Evolutionary conservation across 1,140 invertebrate species (phyloP).

Genomic region (Conus betulinus): DNA sequence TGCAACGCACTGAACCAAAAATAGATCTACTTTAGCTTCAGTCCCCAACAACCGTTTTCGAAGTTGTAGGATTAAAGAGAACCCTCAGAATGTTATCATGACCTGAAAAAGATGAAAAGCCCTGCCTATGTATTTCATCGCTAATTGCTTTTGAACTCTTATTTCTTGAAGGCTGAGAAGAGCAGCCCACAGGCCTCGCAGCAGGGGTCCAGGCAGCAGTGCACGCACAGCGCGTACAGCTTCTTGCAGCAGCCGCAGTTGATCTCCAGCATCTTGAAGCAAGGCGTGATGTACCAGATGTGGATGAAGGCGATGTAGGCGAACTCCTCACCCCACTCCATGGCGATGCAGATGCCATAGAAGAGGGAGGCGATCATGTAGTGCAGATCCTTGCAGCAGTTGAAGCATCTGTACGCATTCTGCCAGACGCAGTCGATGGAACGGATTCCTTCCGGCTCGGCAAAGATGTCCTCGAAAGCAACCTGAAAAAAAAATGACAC

Average conservation of each 20-base stretch:
- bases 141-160: background rate
- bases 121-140: too few species aligned
- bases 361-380: slow-evolving; percentile 82
- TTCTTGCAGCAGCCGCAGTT: slow-evolving; percentile 81
- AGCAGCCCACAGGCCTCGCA: slow-evolving; percentile 56
- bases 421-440: slow-evolving; percentile 87
- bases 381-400: slow-evolving; percentile 83
- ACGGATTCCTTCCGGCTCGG: slow-evolving; percentile 85
- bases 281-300: slow-evolving; percentile 73
- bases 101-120: background rate
- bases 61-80: background rate
- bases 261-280: slow-evolving; percentile 74
- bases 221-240: slow-evolving; percentile 79
- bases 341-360: slow-evolving; percentile 81
- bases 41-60: too few species aligned
- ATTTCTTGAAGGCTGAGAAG: slow-evolving; percentile 57
- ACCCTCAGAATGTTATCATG: background rate
- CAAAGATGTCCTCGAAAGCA: slow-evolving; percentile 85
- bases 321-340: slow-evolving; percentile 82
- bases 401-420: slow-evolving; percentile 83
- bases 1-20: too few species aligned
- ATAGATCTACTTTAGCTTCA: too few species aligned
- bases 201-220: slow-evolving; percentile 56
- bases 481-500: slow-evolving; percentile 51
- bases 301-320: slow-evolving; percentile 83